Percentiles rank a stretch among this genome's conserved stretches.
Evolutionary conservation across 1,140 invertebrate species (phyloP).

Genomic region (Brachionus calyciflorus): DNA sequence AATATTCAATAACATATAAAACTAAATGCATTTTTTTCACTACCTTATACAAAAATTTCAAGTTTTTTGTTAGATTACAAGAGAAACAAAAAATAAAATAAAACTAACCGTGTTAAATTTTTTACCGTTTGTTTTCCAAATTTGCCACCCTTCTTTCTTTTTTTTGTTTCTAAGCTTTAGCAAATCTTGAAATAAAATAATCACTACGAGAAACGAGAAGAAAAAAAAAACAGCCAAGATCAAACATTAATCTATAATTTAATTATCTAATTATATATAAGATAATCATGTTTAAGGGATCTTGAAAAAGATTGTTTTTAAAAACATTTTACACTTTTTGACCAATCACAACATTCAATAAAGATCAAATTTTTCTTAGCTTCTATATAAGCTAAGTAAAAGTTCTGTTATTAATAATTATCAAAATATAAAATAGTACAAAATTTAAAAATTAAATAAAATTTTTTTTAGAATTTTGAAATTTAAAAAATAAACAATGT

Average conservation of each 20-base stretch:
- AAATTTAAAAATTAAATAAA: conserved; percentile 23
- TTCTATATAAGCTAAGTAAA: not conserved
- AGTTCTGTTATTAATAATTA: conserved; percentile 22
- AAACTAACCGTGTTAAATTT: not conserved
- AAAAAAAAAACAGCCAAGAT: not conserved
- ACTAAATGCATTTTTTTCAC: too few relatives aligned
- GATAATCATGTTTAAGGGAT: conserved; percentile 37
- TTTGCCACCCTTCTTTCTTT: too few relatives aligned
- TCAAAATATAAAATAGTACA: not conserved
- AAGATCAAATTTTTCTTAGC: not conserved
- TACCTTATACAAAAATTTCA: too few relatives aligned
- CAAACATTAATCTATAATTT: conserved; percentile 40
- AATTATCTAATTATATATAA: conserved; percentile 40
- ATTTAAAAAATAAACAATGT: not conserved
- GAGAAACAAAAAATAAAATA: not conserved
- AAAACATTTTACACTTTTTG: not conserved
- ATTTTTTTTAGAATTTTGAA: not conserved
- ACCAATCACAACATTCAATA: not conserved
- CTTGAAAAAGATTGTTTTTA: not conserved
- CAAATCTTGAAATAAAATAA: conserved; percentile 38
- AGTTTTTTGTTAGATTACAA: too few relatives aligned
- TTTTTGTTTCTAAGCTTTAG: conserved; percentile 23
- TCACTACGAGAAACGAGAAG: conserved; percentile 24
- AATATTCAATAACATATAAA: too few relatives aligned
- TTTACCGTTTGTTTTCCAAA: too few relatives aligned